phyloP scores from a whole-genome alignment of 2,888 invertebrate genomes.

The Torymus auratus region DNA sequence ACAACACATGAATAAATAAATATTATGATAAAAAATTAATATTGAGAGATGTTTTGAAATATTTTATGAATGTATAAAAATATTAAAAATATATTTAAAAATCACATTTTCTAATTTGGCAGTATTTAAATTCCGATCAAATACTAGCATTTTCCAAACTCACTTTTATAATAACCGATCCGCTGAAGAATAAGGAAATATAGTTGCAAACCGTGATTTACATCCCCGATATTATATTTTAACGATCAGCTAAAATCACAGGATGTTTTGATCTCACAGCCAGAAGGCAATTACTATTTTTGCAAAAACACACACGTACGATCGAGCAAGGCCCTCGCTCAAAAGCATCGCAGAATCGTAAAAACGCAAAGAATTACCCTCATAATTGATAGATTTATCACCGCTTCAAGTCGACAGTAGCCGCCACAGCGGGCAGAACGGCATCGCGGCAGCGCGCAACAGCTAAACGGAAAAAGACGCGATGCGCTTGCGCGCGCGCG shows the following conservation, averaged over 20 bases:
- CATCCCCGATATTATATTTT: conserved; percentile 22
- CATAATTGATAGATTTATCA: conserved; percentile 49
- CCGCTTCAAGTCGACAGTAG: conserved; percentile 11
- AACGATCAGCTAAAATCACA: background rate
- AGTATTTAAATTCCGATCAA: too few relatives aligned
- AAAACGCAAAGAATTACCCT: background rate
- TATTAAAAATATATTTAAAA: too few relatives aligned
- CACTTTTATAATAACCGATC: too few relatives aligned
- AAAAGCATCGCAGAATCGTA: background rate
- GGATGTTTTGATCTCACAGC: conserved; percentile 7
- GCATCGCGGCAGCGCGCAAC: background rate
- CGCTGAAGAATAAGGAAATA: too few relatives aligned
- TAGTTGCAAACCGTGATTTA: too few relatives aligned
- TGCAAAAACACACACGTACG: background rate
- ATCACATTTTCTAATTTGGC: too few relatives aligned
- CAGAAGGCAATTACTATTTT: conserved; percentile 37
- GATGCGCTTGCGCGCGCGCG: too few relatives aligned
- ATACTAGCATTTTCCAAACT: too few relatives aligned
- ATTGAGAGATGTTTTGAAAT: too few relatives aligned
- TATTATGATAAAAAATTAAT: too few relatives aligned
- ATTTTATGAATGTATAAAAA: too few relatives aligned
- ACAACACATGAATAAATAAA: too few relatives aligned
- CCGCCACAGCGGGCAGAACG: background rate
- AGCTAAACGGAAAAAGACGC: background rate
- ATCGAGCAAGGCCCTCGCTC: background rate